Conservation (phyloP, 2,888 invertebrate genomes). For the Pyralis farinalis region DNA sequence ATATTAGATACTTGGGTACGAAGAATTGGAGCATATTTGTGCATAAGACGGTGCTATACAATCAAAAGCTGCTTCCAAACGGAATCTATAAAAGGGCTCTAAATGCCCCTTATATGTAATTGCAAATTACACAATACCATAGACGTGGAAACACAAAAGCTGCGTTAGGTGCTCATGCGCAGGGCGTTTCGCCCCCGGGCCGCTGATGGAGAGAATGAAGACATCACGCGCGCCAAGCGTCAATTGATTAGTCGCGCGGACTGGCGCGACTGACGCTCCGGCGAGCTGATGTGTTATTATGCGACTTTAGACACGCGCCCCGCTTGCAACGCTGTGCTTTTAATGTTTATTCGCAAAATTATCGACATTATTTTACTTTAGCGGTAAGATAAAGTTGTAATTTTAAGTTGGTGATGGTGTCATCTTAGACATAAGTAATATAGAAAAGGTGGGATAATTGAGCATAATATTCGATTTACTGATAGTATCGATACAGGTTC, state of each 20-base stretch:
- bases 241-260: conserved; percentile 80
- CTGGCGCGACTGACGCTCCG: conserved; percentile 68
- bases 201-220: conserved; percentile 80
- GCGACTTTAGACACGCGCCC: conserved; percentile 71
- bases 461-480: no score
- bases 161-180: conserved; percentile 18
- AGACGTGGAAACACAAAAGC: neutral
- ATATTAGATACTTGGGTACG: no score
- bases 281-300: conserved; percentile 68
- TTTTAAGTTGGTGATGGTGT: neutral
- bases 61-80: no score
- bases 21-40: no score
- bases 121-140: no score
- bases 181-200: conserved; percentile 75
- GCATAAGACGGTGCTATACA: no score
- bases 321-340: conserved; percentile 24
- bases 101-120: no score
- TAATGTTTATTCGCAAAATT: conserved; percentile 15
- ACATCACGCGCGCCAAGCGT: conserved; percentile 74
- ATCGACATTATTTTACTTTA: neutral
- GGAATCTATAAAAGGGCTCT: no score
- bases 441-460: no score
- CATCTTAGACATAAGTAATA: neutral
- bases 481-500: no score
- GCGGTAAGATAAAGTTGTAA: conserved; percentile 3